Evolutionary conservation across 2,888 invertebrate genomes (phyloP).

Genomic region (Hirtodrosophila confusa): DNA sequence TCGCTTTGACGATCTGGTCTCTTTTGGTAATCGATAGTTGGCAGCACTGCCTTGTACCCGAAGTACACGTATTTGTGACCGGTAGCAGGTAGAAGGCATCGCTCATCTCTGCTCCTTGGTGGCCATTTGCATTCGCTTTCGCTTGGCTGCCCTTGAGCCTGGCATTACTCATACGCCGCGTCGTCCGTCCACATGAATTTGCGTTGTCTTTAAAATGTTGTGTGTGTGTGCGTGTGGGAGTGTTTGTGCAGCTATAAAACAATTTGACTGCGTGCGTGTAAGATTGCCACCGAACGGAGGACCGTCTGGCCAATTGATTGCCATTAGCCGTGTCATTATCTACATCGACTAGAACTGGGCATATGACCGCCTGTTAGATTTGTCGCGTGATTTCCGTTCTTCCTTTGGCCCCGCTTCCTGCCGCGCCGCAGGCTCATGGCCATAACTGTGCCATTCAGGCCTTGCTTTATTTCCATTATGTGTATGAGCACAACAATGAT

Average conservation of each 20-base stretch:
- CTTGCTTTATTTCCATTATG: too few species aligned
- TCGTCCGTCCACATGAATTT: constrained; percentile 31
- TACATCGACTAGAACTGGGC: neutral
- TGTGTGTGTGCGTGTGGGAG: constrained; percentile 17
- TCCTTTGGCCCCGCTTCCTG: too few species aligned
- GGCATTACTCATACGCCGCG: constrained; percentile 64
- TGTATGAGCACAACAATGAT: too few species aligned
- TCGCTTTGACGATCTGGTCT: too few species aligned
- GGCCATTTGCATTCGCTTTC: constrained; percentile 66
- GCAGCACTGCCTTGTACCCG: too few species aligned
- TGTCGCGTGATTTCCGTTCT: too few species aligned
- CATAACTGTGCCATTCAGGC: constrained; percentile 6
- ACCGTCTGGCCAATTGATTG: constrained; percentile 52
- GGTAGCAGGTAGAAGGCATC: too few species aligned
- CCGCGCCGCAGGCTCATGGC: neutral
- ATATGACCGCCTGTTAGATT: neutral
- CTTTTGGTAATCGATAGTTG: too few species aligned
- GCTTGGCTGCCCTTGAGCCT: constrained; percentile 61
- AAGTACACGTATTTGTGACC: too few species aligned
- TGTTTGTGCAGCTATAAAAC: constrained; percentile 28
- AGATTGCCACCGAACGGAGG: neutral
- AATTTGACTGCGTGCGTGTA: constrained; percentile 54
- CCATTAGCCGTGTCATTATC: constrained; percentile 57
- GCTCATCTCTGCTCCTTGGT: constrained; percentile 9
- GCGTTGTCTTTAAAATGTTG: neutral